Conservation (phyloP, 64 coral and sea anemone species). For the Actinia equina region DNA sequence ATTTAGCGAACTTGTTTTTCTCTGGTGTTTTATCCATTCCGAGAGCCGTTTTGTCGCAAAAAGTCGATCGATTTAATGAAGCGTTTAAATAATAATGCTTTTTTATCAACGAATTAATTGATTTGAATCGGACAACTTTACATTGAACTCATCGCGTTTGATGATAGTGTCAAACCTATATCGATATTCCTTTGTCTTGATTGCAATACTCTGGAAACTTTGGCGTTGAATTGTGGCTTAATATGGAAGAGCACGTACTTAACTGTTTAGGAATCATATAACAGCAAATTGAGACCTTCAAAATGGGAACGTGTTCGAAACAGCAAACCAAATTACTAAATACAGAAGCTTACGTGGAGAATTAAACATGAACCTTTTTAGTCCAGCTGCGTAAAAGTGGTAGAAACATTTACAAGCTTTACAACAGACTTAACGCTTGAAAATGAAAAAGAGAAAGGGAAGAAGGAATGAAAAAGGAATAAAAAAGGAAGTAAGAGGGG, state of each 20-base stretch:
- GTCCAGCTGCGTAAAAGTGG: too few relatives aligned
- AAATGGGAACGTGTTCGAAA: background rate
- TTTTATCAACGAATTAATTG: background rate
- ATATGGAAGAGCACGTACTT: background rate
- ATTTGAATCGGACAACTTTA: background rate
- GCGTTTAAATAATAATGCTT: background rate
- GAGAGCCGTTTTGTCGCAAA: slow-evolving; percentile 3
- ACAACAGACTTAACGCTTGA: too few relatives aligned
- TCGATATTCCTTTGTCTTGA: background rate
- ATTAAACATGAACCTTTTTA: background rate
- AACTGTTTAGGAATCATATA: background rate
- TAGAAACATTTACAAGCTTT: too few relatives aligned
- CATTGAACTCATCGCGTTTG: background rate
- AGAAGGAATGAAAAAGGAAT: too few relatives aligned
- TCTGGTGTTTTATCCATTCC: background rate
- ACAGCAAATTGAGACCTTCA: background rate
- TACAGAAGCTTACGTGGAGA: background rate
- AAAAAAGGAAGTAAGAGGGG: too few relatives aligned
- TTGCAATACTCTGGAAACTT: background rate
- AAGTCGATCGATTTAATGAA: background rate
- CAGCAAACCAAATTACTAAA: background rate
- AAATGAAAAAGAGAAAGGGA: too few relatives aligned
- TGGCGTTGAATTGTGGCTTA: background rate
- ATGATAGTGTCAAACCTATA: background rate
- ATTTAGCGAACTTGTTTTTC: background rate